Evolutionary conservation across 2,113 vertebrate species (phyloP), one percentile per base, ranked within the genome.

Genomic region (Thamnaconus septentrionalis): DNA sequence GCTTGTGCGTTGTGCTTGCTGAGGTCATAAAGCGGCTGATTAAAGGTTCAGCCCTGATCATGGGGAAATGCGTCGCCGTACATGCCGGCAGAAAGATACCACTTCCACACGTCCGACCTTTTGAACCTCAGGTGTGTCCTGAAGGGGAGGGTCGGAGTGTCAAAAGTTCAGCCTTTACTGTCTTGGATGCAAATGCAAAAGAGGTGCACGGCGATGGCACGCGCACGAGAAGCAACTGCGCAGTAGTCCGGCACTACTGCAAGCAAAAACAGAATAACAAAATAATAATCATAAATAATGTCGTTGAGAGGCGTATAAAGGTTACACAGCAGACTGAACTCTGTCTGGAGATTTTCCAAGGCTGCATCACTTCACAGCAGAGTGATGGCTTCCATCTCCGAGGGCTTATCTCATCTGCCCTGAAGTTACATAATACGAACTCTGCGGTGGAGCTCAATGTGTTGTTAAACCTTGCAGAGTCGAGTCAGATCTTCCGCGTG

Each of bases 21-120:
- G 71, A 80, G 52, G 46, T 82, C 67, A 82, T 12, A 50, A 63
- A 52, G 59, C 42, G 31, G 53, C 42, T 62, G 74, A 72, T 61
- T 65, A 53, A 41, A 41, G 40, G 8, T 11, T 55, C 58, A 69
- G 60, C 75, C 52, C 7, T 31, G 18, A 31, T 31, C 18, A 31
- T 1, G 18, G 18, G 18, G 18, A 2, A 31, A 2, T 31, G 18
- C 18, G 18, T 31, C 18, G 18, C 18, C 18, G 18, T 31, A 31
- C 18, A 31, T 31, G 18, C 18, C 18, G 48, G 48, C 8, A 10
- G 4, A 51, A n/a, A 51, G 4, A 3, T 5, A n/a, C 5, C 49
- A 51, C 5, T 49, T 10, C 4, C 9, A 11, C 8, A 51, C 11
- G 49, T 12, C n/a, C n/a, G 18, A 72, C 43, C 68, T 62, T 66